These are phyloP conservation scores for Hemistola chrysoprasaria DNA, from an alignment of 2,888 invertebrate genomes.

Conservation along the genomic window DNA sequence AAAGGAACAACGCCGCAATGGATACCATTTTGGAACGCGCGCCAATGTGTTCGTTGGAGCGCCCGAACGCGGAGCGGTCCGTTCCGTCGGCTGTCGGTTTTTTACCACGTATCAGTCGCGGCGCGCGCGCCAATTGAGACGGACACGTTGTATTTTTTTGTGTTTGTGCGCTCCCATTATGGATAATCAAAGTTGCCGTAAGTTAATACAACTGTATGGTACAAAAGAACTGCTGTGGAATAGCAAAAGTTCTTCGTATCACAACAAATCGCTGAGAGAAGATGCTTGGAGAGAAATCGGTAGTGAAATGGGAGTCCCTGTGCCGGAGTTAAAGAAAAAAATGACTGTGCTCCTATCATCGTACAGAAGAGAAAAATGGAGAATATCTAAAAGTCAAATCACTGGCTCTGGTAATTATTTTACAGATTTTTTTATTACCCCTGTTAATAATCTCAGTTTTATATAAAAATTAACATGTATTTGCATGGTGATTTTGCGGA, in stretches of 20 bases:
- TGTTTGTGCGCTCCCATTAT: conserved; percentile 12
- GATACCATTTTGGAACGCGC: too few species aligned
- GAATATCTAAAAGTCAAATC: conserved; percentile 16
- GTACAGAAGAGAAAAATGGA: conserved; percentile 22
- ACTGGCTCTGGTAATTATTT: conserved; percentile 19
- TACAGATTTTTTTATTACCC: too few species aligned
- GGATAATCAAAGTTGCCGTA: neutral
- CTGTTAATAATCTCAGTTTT: too few species aligned
- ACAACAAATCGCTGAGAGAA: too few species aligned
- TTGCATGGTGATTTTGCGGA: too few species aligned
- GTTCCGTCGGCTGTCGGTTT: conserved; percentile 19
- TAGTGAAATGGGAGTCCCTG: conserved; percentile 18
- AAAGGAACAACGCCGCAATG: too few species aligned
- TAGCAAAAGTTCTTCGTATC: too few species aligned
- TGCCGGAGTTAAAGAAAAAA: conserved; percentile 20
- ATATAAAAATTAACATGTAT: too few species aligned
- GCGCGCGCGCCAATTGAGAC: conserved; percentile 24
- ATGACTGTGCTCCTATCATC: conserved; percentile 17
- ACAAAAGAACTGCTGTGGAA: too few species aligned
- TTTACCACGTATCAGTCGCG: conserved; percentile 24
- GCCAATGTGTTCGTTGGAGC: conserved; percentile 13
- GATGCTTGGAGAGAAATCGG: too few species aligned
- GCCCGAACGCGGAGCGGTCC: neutral
- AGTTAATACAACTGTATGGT: neutral
- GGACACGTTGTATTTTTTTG: conserved; percentile 12